Base-by-base conservation (phyloP, 1,140 invertebrate genomes). In the Orchesella cincta region DNA sequence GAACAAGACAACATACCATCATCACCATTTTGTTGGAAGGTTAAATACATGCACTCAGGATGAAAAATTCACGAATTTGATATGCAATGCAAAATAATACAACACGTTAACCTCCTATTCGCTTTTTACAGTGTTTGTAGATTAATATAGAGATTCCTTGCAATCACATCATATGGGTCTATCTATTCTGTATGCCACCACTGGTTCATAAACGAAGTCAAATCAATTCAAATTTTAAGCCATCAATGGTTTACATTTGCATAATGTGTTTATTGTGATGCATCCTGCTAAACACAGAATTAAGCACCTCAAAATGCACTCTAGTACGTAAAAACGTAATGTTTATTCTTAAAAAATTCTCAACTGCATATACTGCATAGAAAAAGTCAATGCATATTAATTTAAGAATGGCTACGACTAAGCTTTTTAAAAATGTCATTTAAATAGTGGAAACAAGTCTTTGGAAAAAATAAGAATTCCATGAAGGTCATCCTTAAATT, bases 61-160 rank as follows among this genome's bases (percentile, higher is more conserved):
- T 57, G 39, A 57, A 57, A 57, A 57, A 57, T 57, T 8, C 23
- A 57, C 23, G 52, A 57, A 57, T 57, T 57, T 57, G 52, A 57
- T 57, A 57, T 57, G 14, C 5, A 46, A 18, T 46, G 18, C 39
- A 46, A 8, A 46, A 46, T 46, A 46, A 46, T 46, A 46, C 39
- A 46, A 8, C 39, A 46, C 39, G 18, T 46, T 46, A 46, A 46
- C 5, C n/a, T n/a, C n/a, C n/a, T n/a, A n/a, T n/a, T n/a, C n/a
- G n/a, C 39, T 20, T 46, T 12, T 12, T 12, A 12, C 8, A 20
- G 8, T 46, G n/a, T n/a, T n/a, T 46, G 8, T 46, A 46, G 20
- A 46, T 12, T 46, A 46, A 46, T 46, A 12, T 20, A 8, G 20
- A 8, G 8, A 12, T 46, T 46, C 20, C 5, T 46, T 46, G 18